Percentiles rank a stretch among this genome's conserved stretches.
Conservation (phyloP, 2,113 vertebrate species). For the Phasianus colchicus region DNA sequence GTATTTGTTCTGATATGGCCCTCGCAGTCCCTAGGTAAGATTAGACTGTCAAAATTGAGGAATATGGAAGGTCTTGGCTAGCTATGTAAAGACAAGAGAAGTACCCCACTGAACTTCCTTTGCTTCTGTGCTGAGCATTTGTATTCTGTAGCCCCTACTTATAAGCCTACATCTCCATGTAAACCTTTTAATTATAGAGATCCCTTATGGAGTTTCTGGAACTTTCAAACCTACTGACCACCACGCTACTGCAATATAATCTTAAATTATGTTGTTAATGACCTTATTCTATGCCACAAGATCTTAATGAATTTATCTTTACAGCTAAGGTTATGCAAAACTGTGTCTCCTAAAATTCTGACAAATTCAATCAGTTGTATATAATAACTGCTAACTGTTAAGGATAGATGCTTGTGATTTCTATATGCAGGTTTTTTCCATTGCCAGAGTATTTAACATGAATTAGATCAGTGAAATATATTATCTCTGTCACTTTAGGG, state of each 20-base stretch:
- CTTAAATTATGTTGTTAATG: background rate
- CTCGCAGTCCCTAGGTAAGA: background rate
- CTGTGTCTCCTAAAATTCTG: background rate
- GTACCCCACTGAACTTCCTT: background rate
- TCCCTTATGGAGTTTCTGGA: background rate
- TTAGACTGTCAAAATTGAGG: background rate
- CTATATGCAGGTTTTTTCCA: background rate
- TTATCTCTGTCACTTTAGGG: constrained; percentile 46
- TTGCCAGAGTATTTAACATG: constrained; percentile 10
- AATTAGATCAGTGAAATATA: constrained; percentile 34
- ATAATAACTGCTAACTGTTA: background rate
- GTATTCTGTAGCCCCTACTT: background rate
- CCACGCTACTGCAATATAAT: background rate
- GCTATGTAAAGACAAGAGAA: background rate
- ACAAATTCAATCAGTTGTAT: background rate
- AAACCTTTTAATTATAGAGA: background rate
- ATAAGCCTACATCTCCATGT: background rate
- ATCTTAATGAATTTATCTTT: background rate
- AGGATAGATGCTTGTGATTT: background rate
- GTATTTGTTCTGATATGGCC: background rate
- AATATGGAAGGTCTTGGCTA: background rate
- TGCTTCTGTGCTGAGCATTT: background rate
- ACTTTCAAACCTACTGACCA: background rate
- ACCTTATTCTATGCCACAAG: background rate
- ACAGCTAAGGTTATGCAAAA: background rate